Evolutionary conservation across 2,888 invertebrate genomes (phyloP).

Genomic region (Hemithea aestivaria): DNA sequence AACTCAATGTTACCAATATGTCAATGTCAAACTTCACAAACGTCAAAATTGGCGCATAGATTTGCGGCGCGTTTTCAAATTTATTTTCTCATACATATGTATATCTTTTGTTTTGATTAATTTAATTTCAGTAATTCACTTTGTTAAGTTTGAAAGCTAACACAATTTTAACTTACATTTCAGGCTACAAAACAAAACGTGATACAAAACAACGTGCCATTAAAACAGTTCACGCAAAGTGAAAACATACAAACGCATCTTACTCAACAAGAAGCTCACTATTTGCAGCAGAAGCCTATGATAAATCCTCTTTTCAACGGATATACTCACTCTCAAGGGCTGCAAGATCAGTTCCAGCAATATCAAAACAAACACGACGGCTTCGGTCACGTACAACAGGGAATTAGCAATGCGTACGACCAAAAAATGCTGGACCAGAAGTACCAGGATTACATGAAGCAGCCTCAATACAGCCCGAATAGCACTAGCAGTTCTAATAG

Average conservation of each 20-base stretch:
- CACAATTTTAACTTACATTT: constrained; percentile 13
- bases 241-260: constrained; percentile 72
- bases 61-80: too few species aligned
- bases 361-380: constrained; percentile 65
- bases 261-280: constrained; percentile 68
- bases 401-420: constrained; percentile 69
- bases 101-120: too few species aligned
- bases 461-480: constrained; percentile 79
- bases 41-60: too few species aligned
- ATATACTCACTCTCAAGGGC: constrained; percentile 54
- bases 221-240: constrained; percentile 72
- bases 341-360: constrained; percentile 68
- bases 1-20: neutral
- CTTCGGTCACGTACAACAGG: constrained; percentile 68
- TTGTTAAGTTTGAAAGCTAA: neutral
- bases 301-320: constrained; percentile 70
- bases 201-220: constrained; percentile 75
- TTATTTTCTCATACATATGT: too few species aligned
- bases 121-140: neutral
- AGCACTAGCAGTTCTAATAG: constrained; percentile 73
- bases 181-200: constrained; percentile 73
- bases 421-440: constrained; percentile 72
- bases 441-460: constrained; percentile 72
- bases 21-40: constrained; percentile 6
- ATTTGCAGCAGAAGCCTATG: constrained; percentile 77